Percentiles rank a stretch among this genome's conserved stretches.
Conservation (phyloP, 2,888 invertebrate species). For the Halictus quadricinctus region DNA sequence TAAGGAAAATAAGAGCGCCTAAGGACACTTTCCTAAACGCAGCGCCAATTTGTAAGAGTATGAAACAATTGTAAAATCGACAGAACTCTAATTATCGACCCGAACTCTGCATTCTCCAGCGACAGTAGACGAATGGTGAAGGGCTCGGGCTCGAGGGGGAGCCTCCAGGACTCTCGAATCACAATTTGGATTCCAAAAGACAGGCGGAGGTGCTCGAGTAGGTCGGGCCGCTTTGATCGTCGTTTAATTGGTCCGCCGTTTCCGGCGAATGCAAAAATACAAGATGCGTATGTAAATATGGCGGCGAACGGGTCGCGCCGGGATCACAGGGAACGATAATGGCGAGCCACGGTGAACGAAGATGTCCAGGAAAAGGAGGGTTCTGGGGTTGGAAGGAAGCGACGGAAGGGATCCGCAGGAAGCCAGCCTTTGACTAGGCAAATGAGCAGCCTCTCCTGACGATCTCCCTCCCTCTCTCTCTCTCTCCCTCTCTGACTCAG, state of each 20-base stretch:
- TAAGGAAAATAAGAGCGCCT: no score
- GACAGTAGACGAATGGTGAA: not conserved
- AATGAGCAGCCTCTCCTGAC: slow-evolving; percentile 65
- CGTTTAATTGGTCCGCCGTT: slow-evolving; percentile 3
- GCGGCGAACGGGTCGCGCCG: not conserved
- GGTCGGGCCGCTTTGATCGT: slow-evolving; percentile 21
- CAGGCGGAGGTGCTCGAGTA: slow-evolving; percentile 9
- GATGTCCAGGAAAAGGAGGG: slow-evolving; percentile 40
- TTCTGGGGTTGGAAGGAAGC: not conserved
- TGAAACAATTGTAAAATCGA: not conserved
- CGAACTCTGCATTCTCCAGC: not conserved
- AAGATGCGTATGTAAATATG: slow-evolving; percentile 30
- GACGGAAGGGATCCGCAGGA: slow-evolving; percentile 44
- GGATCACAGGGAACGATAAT: slow-evolving; percentile 39
- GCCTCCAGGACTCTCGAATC: not conserved
- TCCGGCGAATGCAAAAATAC: slow-evolving; percentile 14
- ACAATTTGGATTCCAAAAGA: not conserved
- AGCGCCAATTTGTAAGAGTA: not conserved
- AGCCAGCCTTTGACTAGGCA: slow-evolving; percentile 69
- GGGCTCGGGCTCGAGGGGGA: not conserved
- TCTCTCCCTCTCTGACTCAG: not conserved
- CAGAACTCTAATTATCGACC: not conserved
- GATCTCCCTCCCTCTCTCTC: not conserved
- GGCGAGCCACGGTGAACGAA: slow-evolving; percentile 21
- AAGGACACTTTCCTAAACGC: not conserved